phyloP scores from a whole-genome alignment of 2,113 vertebrate genomes.

The Scophthalmus maximus region DNA sequence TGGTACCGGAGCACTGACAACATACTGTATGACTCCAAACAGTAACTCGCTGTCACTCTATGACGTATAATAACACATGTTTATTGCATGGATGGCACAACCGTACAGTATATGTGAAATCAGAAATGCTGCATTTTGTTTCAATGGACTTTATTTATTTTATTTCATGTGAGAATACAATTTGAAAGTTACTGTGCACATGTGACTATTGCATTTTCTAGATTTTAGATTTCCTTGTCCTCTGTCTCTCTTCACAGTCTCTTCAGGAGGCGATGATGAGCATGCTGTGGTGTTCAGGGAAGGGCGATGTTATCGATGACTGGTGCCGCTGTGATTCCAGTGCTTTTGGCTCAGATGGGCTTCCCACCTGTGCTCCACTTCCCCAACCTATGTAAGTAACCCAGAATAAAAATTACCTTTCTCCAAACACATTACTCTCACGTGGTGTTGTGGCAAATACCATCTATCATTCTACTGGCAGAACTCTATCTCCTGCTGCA shows the following conservation, averaged over 20 bases:
- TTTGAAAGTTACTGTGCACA: background rate
- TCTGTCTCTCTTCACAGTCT: conserved; percentile 80
- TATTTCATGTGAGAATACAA: no score
- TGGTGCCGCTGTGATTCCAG: conserved; percentile 98
- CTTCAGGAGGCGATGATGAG: conserved; percentile 98
- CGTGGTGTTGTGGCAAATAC: conserved; percentile 16
- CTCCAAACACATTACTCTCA: conserved; percentile 20
- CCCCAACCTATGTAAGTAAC: conserved; percentile 90
- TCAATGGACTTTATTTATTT: no score
- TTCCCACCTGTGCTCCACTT: conserved; percentile 95
- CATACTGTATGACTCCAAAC: no score
- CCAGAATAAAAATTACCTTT: conserved; percentile 11
- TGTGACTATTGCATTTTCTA: background rate
- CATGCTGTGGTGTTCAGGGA: conserved; percentile 97
- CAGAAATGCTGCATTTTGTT: no score
- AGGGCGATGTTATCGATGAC: conserved; percentile 96
- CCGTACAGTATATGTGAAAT: no score
- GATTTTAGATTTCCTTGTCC: background rate
- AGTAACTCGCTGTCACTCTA: no score
- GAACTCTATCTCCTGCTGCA: conserved; percentile 20
- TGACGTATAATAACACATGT: no score
- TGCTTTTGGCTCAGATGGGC: conserved; percentile 92
- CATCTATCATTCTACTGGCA: conserved; percentile 45
- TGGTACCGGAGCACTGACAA: background rate
- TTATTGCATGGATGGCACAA: no score